Percentiles rank a stretch among this genome's conserved stretches.
Conservation (phyloP, 2,888 invertebrate genomes). For the Ephialtes manifestator region DNA sequence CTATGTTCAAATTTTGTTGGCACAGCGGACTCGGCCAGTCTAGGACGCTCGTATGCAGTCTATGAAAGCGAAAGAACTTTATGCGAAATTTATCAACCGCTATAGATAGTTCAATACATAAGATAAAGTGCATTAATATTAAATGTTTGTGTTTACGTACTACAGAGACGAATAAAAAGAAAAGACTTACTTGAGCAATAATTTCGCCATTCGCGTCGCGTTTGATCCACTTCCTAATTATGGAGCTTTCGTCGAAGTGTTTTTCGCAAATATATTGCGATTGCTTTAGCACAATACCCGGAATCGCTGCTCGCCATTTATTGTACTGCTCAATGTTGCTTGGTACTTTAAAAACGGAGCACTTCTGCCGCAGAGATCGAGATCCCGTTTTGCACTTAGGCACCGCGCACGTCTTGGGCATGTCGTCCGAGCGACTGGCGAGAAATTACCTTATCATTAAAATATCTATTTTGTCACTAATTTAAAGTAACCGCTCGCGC, state of each 20-base stretch:
- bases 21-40: background rate
- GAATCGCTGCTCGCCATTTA: background rate
- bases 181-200: conserved; percentile 39
- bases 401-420: too few species aligned
- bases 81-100: background rate
- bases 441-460: too few species aligned
- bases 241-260: too few species aligned
- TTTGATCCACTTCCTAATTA: conserved; percentile 32
- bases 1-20: background rate
- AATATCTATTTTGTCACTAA: too few species aligned
- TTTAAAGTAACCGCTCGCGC: too few species aligned
- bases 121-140: too few species aligned
- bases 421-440: too few species aligned
- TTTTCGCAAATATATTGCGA: too few species aligned
- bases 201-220: conserved; percentile 20
- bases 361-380: background rate
- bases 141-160: background rate
- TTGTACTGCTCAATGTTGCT: background rate
- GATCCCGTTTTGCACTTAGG: too few species aligned
- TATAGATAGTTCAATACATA: too few species aligned
- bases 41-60: background rate
- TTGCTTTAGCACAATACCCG: background rate
- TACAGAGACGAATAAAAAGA: conserved; percentile 10
- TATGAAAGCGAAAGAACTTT: background rate
- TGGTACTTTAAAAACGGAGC: conserved; percentile 2